Base-by-base conservation (phyloP, 2,113 vertebrate genomes). In the Mustela nigripes region DNA sequence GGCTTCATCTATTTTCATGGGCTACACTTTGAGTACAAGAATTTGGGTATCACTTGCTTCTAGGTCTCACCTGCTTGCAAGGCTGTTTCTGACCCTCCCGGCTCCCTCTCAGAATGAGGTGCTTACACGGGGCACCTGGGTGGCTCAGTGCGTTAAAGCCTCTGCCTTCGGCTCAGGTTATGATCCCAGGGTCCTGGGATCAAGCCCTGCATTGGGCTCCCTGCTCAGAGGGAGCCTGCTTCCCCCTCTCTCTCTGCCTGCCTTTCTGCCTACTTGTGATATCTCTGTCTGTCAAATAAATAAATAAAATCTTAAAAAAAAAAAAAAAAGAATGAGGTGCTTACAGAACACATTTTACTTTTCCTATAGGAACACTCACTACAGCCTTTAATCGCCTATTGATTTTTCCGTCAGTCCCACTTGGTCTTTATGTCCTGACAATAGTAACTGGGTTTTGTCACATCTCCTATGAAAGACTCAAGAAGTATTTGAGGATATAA, bases 401-500 rank as follows among this genome's bases (percentile, higher is more conserved):
- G 45, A 62, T 58, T 91, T 69, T 91, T 28, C 78, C 78, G 42
- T 95, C 22, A 12, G 11, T 28, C 4, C 18, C 14, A 48, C 24
- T 56, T 33, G 79, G 50, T 74, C 26, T n/a, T 87, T 63, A 33
- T 33, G 73, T 89, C 83, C 28, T 76, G 22, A 19, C 42, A 26
- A 67, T 18, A 74, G 45, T 60, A 50, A 83, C 22, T 67, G 62
- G 9, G 45, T 71, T 87, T 92, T 73, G 85, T 73, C 83, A 36
- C 16, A 73, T 69, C 45, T 48, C 11, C 11, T 73, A 60, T 36
- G 80, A 86, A 92, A 58, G 21, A 31, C 21, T n/a, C 11, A 14
- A 56, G 50, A 94, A 92, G 69, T 89, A 90, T 22, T 62, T 79
- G 84, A 87, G 83, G 36, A 82, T 26, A 19, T 85, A 82, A 92